Percentiles rank a stretch among this genome's conserved stretches.
phyloP scores from a whole-genome alignment of 2,888 invertebrate species.

The Orthonychiurus folsomi region DNA sequence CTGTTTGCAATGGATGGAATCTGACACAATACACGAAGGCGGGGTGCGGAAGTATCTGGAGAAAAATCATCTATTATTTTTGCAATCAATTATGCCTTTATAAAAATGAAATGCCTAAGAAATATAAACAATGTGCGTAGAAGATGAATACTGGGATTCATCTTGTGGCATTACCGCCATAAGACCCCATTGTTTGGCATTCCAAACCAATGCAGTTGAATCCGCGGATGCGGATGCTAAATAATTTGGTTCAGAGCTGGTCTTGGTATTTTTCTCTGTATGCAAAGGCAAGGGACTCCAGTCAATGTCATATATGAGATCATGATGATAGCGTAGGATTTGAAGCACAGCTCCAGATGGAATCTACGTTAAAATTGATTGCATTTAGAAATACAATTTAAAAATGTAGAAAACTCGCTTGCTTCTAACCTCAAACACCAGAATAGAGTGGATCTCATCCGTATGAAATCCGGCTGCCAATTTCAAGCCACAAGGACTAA shows the following conservation, averaged over 20 bases:
- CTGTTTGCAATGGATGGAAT: constrained; percentile 47
- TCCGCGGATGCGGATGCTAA: constrained; percentile 60
- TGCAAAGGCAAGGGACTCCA: constrained; percentile 47
- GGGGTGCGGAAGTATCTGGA: constrained; percentile 57
- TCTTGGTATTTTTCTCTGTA: not conserved
- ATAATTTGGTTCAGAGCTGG: constrained; percentile 23
- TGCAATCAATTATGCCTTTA: no score
- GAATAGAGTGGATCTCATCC: constrained; percentile 48
- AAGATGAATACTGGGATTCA: no score
- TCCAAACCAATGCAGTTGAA: constrained; percentile 57
- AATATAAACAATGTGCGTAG: no score
- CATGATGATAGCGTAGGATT: constrained; percentile 53
- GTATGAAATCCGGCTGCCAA: constrained; percentile 51
- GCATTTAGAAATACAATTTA: constrained; percentile 7
- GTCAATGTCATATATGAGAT: constrained; percentile 55
- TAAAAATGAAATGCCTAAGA: no score
- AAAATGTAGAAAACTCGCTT: not conserved
- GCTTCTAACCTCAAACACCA: constrained; percentile 49
- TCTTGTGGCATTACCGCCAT: no score
- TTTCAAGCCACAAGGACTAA: constrained; percentile 49
- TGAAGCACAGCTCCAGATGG: constrained; percentile 46
- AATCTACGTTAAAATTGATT: constrained; percentile 43
- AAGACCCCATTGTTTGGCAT: not conserved
- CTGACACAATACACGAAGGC: constrained; percentile 59
- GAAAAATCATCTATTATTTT: no score